Base-by-base conservation (phyloP, 35 echinoderm and acorn worm species). In the Anneissia japonica region DNA sequence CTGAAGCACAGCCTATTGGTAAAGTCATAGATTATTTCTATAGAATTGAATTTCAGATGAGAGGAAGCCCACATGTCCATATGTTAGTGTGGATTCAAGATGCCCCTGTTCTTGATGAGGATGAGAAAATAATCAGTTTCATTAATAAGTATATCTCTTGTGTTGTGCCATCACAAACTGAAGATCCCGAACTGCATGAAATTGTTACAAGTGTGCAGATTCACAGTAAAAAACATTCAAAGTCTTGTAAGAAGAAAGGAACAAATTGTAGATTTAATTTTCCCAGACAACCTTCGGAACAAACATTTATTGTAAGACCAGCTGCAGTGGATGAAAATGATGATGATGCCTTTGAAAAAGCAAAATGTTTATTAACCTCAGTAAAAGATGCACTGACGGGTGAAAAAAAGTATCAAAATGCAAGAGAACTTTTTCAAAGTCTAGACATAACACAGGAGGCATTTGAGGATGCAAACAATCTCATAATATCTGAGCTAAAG, bases 241-340 rank as follows among this genome's bases (percentile, higher is more conserved):
- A 91, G 76, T 90, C 92, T 26, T 94, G 88, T 39, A 91, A 37
- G 46, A 95, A 95, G 80, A 84, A 76, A 31, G 89, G 93, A 34
- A 91, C 46, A 26, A 82, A 40, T 16, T 95, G 93, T 77, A 77
- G 89, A 81, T 95, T 95, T 75, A 88, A 91, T 79, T 95, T 95
- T 77, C 93, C 85, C 30, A 88, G 39, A 80, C 85, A 40, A 88
- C 77, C 85, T 74, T 76, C 74, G 36, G 72, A 83, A 83, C 16
- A 81, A 23, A 91, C 89, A 86, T 95, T 91, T 74, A 85, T 91
- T 86, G 43, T 36, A 5, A 85, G 74, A 85, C 74, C 82, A 37
- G 4, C 11, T 72, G 30, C 74, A 4, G 82, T 86, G 74, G 19
- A 32, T 46, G 74, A 37, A 14, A 29, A 31, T 80, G 33, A 82